Percentiles rank a stretch among this genome's conserved stretches.
Evolutionary conservation across 2,888 invertebrate genomes (phyloP).

Genomic region (Disparrhopalites patrizii): DNA sequence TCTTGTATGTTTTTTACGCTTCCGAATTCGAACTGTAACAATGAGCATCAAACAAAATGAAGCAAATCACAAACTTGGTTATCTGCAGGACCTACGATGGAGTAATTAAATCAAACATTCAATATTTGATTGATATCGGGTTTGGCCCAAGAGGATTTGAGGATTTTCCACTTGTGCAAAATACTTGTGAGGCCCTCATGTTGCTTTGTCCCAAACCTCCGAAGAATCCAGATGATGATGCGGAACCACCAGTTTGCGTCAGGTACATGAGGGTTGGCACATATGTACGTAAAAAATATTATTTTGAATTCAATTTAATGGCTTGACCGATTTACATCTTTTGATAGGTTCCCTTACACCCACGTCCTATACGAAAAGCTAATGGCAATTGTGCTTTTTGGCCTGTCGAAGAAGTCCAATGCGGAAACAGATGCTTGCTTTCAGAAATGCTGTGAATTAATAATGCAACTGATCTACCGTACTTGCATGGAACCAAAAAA

Average conservation of each 20-base stretch:
- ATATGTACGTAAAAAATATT: neutral
- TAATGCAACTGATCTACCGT: constrained; percentile 39
- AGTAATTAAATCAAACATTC: constrained; percentile 36
- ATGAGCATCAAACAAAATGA: too few relatives aligned
- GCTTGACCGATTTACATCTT: neutral
- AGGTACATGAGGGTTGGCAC: neutral
- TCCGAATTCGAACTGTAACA: too few relatives aligned
- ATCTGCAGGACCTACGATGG: neutral
- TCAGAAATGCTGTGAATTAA: constrained; percentile 36
- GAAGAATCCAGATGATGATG: constrained; percentile 25
- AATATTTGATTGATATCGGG: constrained; percentile 36
- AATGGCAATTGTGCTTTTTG: constrained; percentile 31
- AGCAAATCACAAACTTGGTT: too few relatives aligned
- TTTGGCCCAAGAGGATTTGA: constrained; percentile 35
- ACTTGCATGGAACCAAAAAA: constrained; percentile 38
- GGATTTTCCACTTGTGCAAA: constrained; percentile 36
- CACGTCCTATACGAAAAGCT: constrained; percentile 37
- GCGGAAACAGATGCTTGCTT: constrained; percentile 27
- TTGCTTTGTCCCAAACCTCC: constrained; percentile 34
- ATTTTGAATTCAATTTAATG: neutral
- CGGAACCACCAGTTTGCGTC: neutral
- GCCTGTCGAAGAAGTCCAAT: constrained; percentile 34
- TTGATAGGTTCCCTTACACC: constrained; percentile 23
- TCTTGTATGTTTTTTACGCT: neutral
- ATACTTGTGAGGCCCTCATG: constrained; percentile 42